Evolutionary conservation across 1,140 invertebrate species (phyloP).

Genomic region (Cydia amplana): DNA sequence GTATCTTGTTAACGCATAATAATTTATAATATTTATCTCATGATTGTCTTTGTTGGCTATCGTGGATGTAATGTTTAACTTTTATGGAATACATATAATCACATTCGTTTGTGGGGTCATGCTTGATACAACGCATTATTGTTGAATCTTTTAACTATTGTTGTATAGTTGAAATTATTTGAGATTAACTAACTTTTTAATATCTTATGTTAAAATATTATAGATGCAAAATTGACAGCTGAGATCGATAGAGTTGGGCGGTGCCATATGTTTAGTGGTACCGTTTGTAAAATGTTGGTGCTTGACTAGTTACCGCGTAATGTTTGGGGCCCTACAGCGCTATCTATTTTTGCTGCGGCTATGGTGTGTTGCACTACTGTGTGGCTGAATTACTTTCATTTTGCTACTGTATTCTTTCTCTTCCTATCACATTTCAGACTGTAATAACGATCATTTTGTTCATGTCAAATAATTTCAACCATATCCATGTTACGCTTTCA

Average conservation of each 20-base stretch:
- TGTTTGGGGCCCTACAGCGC: no score
- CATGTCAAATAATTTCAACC: background rate
- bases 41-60: constrained; percentile 65
- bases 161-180: background rate
- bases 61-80: constrained; percentile 59
- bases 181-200: background rate
- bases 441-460: background rate
- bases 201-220: background rate
- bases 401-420: background rate
- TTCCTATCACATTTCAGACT: background rate
- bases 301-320: no score
- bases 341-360: no score
- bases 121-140: constrained; percentile 12
- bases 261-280: no score
- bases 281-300: no score
- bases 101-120: constrained; percentile 23
- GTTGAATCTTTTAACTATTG: background rate
- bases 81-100: constrained; percentile 22
- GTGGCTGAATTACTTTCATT: no score
- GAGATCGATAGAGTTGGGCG: background rate
- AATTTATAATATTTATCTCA: constrained; percentile 54
- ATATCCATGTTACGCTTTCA: constrained; percentile 42
- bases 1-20: constrained; percentile 75
- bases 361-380: no score
- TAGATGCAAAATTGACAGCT: background rate